phyloP scores from a whole-genome alignment of 2,113 vertebrate species.

The Elephantulus edwardii region DNA sequence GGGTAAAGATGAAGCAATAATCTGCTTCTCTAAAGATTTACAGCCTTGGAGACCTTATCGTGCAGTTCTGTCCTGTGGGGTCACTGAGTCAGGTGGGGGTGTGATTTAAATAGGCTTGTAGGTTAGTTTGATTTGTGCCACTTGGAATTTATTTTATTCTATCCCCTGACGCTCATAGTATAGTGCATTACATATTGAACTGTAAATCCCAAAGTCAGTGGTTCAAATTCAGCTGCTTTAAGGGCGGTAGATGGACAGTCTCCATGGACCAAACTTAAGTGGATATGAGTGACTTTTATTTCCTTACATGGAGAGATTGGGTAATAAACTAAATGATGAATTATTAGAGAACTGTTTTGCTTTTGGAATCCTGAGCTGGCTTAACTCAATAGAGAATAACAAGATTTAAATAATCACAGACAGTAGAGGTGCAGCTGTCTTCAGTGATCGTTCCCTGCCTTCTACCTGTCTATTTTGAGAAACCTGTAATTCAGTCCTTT shows the following conservation, averaged over 20 bases:
- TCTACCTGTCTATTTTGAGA: background rate
- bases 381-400: background rate
- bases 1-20: too few relatives aligned
- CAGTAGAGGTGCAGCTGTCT: background rate
- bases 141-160: background rate
- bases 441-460: conserved; percentile 1
- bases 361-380: background rate
- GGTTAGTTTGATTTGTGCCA: background rate
- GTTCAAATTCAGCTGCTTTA: too few relatives aligned
- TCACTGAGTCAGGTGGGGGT: too few relatives aligned
- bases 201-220: too few relatives aligned
- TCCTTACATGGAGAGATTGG: background rate
- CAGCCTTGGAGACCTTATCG: too few relatives aligned
- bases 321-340: background rate
- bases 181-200: too few relatives aligned
- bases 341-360: background rate
- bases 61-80: too few relatives aligned
- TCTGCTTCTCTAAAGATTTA: too few relatives aligned
- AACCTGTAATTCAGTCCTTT: background rate
- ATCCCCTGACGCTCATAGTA: too few relatives aligned
- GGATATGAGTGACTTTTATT: background rate
- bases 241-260: too few relatives aligned
- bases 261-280: background rate
- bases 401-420: conserved; percentile 22
- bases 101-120: conserved; percentile 5